Percentiles rank a stretch among this genome's conserved stretches.
These are phyloP conservation scores for Sminthurides bifidus DNA, from an alignment of 1,140 invertebrate species.

Conservation along the genomic window DNA sequence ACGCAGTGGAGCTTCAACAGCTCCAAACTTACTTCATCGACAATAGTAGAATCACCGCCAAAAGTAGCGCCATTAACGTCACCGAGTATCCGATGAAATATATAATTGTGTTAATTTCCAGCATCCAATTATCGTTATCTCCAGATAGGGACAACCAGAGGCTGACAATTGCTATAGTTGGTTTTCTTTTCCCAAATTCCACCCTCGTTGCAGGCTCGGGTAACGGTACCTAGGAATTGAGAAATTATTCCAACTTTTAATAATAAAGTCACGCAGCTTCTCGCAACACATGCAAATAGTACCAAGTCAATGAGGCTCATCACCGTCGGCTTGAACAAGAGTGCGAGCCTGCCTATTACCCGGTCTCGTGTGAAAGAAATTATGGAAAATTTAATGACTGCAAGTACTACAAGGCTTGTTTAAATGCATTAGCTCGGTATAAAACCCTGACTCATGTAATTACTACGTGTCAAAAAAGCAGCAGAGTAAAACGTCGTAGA, in stretches of 20 bases:
- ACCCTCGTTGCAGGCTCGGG: constrained; percentile 49
- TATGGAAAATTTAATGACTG: too few relatives aligned
- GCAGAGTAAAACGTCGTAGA: too few relatives aligned
- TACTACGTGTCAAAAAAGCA: too few relatives aligned
- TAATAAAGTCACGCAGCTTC: background rate
- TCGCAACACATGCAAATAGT: too few relatives aligned
- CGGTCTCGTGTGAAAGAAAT: too few relatives aligned
- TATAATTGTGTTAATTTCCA: constrained; percentile 24
- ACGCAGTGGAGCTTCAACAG: too few relatives aligned
- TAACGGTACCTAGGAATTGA: constrained; percentile 54
- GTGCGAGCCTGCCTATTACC: background rate
- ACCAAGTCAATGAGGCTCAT: too few relatives aligned
- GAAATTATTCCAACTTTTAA: background rate
- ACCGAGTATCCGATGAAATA: constrained; percentile 28
- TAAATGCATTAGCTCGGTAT: too few relatives aligned
- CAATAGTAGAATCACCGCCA: constrained; percentile 66
- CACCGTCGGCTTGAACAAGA: background rate
- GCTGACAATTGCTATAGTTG: constrained; percentile 51
- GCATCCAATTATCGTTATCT: constrained; percentile 5
- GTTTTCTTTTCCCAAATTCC: constrained; percentile 57
- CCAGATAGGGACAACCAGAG: constrained; percentile 20
- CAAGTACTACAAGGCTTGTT: too few relatives aligned
- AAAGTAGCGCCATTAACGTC: constrained; percentile 55
- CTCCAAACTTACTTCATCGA: constrained; percentile 59
- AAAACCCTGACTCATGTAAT: too few relatives aligned